Conservation (phyloP, 1,140 invertebrate genomes). For the Heliconius congener region DNA sequence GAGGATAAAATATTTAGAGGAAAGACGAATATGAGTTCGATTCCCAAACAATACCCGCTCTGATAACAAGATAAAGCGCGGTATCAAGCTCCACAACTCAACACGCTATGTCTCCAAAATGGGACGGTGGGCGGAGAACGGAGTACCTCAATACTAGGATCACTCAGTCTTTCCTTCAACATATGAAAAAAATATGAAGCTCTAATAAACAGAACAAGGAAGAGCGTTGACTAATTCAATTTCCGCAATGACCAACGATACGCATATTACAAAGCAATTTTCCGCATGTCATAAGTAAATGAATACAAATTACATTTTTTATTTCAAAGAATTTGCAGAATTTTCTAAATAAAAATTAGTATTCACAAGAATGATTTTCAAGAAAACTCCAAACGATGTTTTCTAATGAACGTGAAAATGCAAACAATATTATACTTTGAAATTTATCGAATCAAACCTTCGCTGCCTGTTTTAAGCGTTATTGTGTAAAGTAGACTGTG, state of each 20-base stretch:
- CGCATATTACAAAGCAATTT: not conserved
- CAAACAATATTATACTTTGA: slow-evolving; percentile 29
- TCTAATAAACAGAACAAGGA: not conserved
- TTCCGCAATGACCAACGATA: not conserved
- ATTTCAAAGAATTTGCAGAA: not conserved
- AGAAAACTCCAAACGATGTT: slow-evolving; percentile 24
- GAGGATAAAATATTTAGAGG: too few species aligned
- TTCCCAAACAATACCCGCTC: too few species aligned
- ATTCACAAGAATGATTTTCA: not conserved
- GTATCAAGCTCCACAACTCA: too few species aligned
- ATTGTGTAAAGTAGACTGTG: not conserved
- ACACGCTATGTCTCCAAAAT: too few species aligned
- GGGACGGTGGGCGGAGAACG: too few species aligned
- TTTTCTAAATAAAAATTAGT: not conserved
- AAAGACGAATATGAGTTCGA: too few species aligned
- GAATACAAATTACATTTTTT: not conserved
- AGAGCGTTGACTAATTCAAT: not conserved
- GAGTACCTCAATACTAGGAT: too few species aligned
- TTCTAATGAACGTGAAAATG: slow-evolving; percentile 24
- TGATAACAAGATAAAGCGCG: too few species aligned
- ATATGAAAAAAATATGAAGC: too few species aligned
- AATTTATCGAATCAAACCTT: slow-evolving; percentile 32
- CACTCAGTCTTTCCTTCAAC: not conserved
- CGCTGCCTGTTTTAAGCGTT: slow-evolving; percentile 10
- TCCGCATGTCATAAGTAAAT: not conserved